A percentile compares a stretch with the other conserved stretches of the same genome.
Evolutionary conservation across 2,797 vertebrate species (phyloP).

Genomic region (Spheniscus humboldti): DNA sequence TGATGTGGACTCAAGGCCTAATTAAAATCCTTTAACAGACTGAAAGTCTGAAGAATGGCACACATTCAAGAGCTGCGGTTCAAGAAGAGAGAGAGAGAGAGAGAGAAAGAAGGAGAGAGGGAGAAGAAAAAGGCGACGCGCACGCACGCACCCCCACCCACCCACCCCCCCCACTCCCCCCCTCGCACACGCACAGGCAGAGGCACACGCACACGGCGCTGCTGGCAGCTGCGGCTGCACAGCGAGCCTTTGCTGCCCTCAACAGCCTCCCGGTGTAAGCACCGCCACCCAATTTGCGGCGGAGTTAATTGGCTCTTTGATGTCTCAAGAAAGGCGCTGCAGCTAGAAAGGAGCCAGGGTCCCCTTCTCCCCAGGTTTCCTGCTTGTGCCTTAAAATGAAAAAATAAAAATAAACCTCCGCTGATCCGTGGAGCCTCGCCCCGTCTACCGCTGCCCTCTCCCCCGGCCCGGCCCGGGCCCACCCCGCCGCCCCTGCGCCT

Average conservation of each 20-base stretch:
- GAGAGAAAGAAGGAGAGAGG: background rate
- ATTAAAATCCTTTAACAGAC: slow-evolving; percentile 86
- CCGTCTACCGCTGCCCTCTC: background rate
- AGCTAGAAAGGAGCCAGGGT: slow-evolving; percentile 72
- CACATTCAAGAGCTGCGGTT: slow-evolving; percentile 73
- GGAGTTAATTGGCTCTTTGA: slow-evolving; percentile 99
- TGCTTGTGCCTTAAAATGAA: slow-evolving; percentile 74
- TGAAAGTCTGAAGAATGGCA: slow-evolving; percentile 73
- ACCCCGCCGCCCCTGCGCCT: slow-evolving; percentile 2
- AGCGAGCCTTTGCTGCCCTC: slow-evolving; percentile 81
- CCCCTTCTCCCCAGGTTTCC: slow-evolving; percentile 67
- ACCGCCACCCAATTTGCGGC: slow-evolving; percentile 86
- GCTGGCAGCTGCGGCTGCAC: slow-evolving; percentile 75
- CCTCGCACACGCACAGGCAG: background rate
- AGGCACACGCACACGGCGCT: slow-evolving; percentile 13
- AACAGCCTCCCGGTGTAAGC: slow-evolving; percentile 87
- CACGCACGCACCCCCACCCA: background rate
- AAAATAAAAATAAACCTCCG: background rate
- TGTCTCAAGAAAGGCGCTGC: slow-evolving; percentile 86
- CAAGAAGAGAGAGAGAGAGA: slow-evolving; percentile 35
- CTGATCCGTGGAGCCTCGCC: background rate
- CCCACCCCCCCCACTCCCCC: too few relatives aligned
- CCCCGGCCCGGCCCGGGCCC: background rate
- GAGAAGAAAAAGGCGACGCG: background rate
- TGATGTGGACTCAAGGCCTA: slow-evolving; percentile 80